Evolutionary conservation across 2,113 vertebrate species (phyloP).

Genomic region (Callocephalon fimbriatum): DNA sequence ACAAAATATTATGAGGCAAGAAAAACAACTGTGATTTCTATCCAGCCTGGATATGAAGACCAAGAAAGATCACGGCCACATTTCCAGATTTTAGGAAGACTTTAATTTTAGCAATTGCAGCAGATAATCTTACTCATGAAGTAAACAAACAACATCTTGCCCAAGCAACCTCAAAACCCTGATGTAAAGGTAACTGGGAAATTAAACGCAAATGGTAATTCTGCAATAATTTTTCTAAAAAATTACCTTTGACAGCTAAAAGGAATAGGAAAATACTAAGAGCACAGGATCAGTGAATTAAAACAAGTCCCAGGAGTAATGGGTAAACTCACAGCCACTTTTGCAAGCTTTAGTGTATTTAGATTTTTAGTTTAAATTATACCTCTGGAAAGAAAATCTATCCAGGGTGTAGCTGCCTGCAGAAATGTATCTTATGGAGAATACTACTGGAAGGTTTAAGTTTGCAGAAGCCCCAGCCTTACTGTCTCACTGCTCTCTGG

Average conservation of each 20-base stretch:
- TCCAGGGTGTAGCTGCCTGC: fast-evolving
- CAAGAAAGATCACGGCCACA: not conserved
- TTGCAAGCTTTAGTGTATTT: not conserved
- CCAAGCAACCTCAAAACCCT: not conserved
- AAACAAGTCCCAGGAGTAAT: not conserved
- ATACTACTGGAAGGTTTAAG: not conserved
- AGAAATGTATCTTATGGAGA: not conserved
- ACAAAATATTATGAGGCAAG: not conserved
- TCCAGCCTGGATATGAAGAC: not conserved
- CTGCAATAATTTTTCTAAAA: not conserved
- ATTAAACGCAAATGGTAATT: not conserved
- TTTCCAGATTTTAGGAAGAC: not conserved
- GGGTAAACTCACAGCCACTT: not conserved
- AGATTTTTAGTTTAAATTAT: not conserved
- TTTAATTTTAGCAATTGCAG: not conserved
- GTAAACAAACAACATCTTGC: not conserved
- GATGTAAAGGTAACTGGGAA: not conserved
- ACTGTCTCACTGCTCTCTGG: not conserved
- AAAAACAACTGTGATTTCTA: not conserved
- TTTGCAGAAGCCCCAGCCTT: not conserved
- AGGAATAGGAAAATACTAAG: not conserved
- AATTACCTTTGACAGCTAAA: not conserved
- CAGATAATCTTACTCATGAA: not conserved
- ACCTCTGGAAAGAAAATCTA: not conserved
- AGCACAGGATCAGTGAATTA: not conserved